Evolutionary conservation across 64 coral and sea anemone species (phyloP), one percentile per base, ranked within the genome.

Genomic region (Pocillopora damicornis): DNA sequence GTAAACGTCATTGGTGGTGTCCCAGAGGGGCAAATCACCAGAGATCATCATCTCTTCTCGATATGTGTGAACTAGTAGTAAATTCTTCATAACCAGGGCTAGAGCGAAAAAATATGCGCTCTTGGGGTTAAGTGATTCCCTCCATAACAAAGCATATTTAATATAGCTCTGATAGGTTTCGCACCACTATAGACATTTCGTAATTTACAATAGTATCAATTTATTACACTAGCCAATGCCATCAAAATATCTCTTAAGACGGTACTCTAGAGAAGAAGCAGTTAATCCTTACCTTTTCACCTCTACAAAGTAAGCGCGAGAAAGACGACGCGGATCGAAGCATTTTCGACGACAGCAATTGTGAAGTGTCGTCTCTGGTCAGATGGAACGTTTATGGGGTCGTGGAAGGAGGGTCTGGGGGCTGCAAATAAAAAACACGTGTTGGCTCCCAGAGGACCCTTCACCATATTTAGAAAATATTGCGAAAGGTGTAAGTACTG

Each of bases 351-450:
- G 22, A 1, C n/a, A 26, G 1, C 11, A 71, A 2, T 23, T 11
- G 11, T 2, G 11, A n/a, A 71, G 1, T 26, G 4, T 17, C 9
- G 20, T 10, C 18, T 71, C 20, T 10, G 9, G 20, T 18, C 2
- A 69, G 67, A 5, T 83, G 35, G 80, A 83, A 83, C 63, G 80
- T 63, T 85, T n/a, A 58, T 73, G 61, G 13, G 59, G 77, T 30
- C 1, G 13, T 59, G 11, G 11, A 36, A 72, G 81, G 81, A 85
- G 65, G 81, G 81, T 85, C 65, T 72, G 81, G 63, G 81, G 81
- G 65, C 45, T 16, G 36, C 67, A 5, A 9, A n/a, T 11, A 7
- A 22, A 23, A 11, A 23, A 38, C 80, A 68, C 80, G 80, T 83
- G 80, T 68, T 2, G 72, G 5, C 18, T 20, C 18, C 45, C 37